Evolutionary conservation across 2,797 vertebrate genomes (phyloP), one percentile per base, ranked within the genome.

Genomic region (Tamandua tetradactyla): DNA sequence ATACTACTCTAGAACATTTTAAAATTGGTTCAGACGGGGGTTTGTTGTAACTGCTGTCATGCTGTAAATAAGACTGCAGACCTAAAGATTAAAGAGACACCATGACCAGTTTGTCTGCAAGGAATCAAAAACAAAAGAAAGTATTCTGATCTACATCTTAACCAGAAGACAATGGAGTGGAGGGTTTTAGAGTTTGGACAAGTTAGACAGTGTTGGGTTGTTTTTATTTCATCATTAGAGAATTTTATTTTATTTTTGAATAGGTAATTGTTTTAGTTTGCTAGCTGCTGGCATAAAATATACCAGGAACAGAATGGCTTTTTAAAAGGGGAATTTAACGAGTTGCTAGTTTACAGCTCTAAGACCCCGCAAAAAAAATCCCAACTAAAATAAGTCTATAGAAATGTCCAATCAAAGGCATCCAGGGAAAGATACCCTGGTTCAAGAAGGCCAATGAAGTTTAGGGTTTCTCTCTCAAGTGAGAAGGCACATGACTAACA

Each of bases 161-260:
- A 68, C 40, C 66, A 25, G 52, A 80, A 61, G 79, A 30, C 23
- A 37, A 23, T 37, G 40, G n/a, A 68, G 15, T 13, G n/a, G 18
- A 64, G 57, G 7, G 40, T 76, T 59, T 92, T 62, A 79, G 44
- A 78, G n/a, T 72, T 72, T 88, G 27, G 37, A 79, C 37, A n/a
- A 40, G 37, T 47, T 71, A 64, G 23, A 42, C 13, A n/a, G 15
- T 2, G n/a, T 82, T n/a, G 44, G 30, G 9, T 44, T 27, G 14
- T 71, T 78, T 84, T 84, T 5, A 88, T 92, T 84, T 78, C 52
- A 35, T 84, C 78, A 2, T 11, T 44, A 40, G 55, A 71, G n/a
- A 71, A 88, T 55, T 64, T 71, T 20, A 89, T 89, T 64, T 64
- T 32, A 59, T 82, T 76, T n/a, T 94, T 88, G 14, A 68, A 47